A percentile compares a stretch with the other conserved stretches of the same genome.
phyloP scores from a whole-genome alignment of 2,113 vertebrate species.

The Craseonycteris thonglongyai region DNA sequence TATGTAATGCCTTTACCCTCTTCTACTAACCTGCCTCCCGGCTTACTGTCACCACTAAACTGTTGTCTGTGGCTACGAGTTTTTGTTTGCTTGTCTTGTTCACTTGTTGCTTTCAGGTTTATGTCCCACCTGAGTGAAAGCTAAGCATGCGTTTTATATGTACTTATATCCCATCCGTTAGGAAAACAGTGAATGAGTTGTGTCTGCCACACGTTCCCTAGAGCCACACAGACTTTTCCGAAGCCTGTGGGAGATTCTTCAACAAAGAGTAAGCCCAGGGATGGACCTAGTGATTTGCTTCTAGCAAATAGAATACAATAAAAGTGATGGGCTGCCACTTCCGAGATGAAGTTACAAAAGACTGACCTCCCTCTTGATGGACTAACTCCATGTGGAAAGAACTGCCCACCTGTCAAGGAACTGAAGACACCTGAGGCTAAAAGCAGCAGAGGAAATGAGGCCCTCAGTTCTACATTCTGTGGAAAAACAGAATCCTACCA shows the following conservation, averaged over 20 bases:
- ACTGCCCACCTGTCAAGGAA: not conserved
- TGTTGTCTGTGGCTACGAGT: no score
- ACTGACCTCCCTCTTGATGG: not conserved
- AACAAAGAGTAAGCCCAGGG: not conserved
- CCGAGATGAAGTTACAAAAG: not conserved
- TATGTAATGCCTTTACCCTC: no score
- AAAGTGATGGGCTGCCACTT: not conserved
- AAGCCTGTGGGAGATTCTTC: not conserved
- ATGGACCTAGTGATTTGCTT: not conserved
- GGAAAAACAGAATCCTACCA: not conserved
- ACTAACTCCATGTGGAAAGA: not conserved
- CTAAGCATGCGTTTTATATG: not conserved
- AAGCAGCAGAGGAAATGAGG: not conserved
- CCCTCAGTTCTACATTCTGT: not conserved
- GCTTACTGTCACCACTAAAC: no score
- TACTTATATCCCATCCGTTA: not conserved
- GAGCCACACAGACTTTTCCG: not conserved
- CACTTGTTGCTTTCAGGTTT: no score
- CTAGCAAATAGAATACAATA: not conserved
- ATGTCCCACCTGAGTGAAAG: no score
- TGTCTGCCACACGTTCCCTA: not conserved
- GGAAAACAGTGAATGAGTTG: not conserved
- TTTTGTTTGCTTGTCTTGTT: no score
- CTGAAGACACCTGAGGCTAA: not conserved
- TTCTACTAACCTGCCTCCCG: no score